Conservation (phyloP, 2,113 vertebrate species). For the Bambusicola thoracicus region DNA sequence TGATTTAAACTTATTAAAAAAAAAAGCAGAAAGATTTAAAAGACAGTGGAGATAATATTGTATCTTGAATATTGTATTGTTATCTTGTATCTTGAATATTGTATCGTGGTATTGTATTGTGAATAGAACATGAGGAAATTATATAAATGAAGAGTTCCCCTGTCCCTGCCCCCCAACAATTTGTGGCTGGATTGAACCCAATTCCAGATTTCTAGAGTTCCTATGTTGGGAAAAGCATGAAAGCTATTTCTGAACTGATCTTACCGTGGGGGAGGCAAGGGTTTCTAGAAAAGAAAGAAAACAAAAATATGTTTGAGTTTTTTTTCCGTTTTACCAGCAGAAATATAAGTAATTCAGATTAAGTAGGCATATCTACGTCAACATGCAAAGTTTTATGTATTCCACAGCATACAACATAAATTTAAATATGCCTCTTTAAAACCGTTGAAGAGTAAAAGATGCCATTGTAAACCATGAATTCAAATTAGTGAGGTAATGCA, state of each 20-base stretch:
- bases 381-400: neutral
- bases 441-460: neutral
- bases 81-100: too few relatives aligned
- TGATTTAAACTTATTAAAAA: neutral
- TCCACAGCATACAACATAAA: neutral
- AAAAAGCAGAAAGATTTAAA: neutral
- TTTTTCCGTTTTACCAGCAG: neutral
- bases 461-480: neutral
- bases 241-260: neutral
- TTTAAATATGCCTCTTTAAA: neutral
- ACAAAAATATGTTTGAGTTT: neutral
- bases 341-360: neutral
- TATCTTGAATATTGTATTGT: too few relatives aligned
- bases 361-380: neutral
- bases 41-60: neutral
- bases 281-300: slow-evolving; percentile 54
- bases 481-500: neutral
- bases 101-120: neutral
- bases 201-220: neutral
- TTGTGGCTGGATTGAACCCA: neutral
- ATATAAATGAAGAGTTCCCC: neutral
- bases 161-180: neutral
- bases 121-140: neutral
- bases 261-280: slow-evolving; percentile 65
- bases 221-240: neutral